These are phyloP conservation scores for Pelmatolapia mariae DNA, from an alignment of 2,113 vertebrate genomes.

Conservation along the genomic window DNA sequence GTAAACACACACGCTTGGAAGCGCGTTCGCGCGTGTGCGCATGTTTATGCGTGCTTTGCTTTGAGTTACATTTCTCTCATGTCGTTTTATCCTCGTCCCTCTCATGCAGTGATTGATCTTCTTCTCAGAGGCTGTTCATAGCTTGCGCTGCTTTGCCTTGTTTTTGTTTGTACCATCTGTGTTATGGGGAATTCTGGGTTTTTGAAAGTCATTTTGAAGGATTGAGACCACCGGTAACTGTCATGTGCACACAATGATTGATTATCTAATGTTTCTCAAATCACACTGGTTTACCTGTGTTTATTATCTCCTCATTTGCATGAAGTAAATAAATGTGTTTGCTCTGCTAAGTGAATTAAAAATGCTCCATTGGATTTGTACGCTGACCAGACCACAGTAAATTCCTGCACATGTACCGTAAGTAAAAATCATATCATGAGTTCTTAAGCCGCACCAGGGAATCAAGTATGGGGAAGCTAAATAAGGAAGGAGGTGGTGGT, in stretches of 20 bases:
- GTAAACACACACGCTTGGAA: neutral
- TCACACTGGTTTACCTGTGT: constrained; percentile 23
- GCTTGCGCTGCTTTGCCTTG: neutral
- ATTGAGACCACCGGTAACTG: neutral
- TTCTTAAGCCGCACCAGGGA: neutral
- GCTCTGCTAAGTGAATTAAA: constrained; percentile 38
- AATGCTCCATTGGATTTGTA: neutral
- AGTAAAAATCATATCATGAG: neutral
- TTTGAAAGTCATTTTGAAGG: constrained; percentile 16
- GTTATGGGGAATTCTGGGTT: constrained; percentile 24
- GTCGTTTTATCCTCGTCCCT: constrained; percentile 24
- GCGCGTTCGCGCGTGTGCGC: neutral
- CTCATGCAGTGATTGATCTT: constrained; percentile 52
- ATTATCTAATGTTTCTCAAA: constrained; percentile 18
- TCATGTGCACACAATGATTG: constrained; percentile 29
- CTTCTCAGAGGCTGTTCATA: constrained; percentile 39
- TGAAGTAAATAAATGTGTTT: constrained; percentile 24
- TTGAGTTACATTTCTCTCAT: constrained; percentile 32
- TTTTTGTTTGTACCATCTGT: constrained; percentile 52
- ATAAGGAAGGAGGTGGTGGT: neutral
- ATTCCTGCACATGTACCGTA: neutral
- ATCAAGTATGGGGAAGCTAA: neutral
- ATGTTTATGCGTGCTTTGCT: neutral
- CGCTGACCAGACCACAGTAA: neutral
- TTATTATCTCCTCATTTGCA: constrained; percentile 43